Conservation (phyloP, 2,888 invertebrate species). For the Agriotes lineatus region DNA sequence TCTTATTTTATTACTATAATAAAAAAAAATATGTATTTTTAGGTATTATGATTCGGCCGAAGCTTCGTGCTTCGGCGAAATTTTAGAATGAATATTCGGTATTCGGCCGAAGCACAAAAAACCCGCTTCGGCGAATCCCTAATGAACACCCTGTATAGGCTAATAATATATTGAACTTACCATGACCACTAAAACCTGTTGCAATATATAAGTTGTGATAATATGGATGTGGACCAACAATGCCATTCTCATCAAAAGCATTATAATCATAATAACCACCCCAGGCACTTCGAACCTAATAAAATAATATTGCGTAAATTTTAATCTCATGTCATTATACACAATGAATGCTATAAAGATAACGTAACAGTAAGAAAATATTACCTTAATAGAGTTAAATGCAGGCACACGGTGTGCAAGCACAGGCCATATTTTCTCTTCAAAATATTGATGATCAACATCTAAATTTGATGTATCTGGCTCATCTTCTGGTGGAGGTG, state of each 20-base stretch:
- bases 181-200: conserved; percentile 93
- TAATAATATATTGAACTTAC: too few species aligned
- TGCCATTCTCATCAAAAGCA: conserved; percentile 89
- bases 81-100: neutral
- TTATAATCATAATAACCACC: conserved; percentile 93
- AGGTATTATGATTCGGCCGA: too few species aligned
- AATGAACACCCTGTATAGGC: too few species aligned
- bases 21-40: too few species aligned
- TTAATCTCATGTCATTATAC: neutral
- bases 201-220: conserved; percentile 87
- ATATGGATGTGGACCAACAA: conserved; percentile 90
- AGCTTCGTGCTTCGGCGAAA: too few species aligned
- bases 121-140: too few species aligned
- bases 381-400: conserved; percentile 80
- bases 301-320: conserved; percentile 48
- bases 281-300: conserved; percentile 81
- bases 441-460: conserved; percentile 81
- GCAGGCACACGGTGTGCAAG: conserved; percentile 84
- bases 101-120: neutral
- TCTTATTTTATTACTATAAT: too few species aligned
- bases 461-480: conserved; percentile 74
- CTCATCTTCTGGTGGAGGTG: conserved; percentile 77
- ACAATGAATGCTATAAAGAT: neutral
- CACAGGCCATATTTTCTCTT: conserved; percentile 78
- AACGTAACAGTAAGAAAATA: neutral